Conservation (phyloP, 2,113 vertebrate genomes). For the Macrotis lagotis region DNA sequence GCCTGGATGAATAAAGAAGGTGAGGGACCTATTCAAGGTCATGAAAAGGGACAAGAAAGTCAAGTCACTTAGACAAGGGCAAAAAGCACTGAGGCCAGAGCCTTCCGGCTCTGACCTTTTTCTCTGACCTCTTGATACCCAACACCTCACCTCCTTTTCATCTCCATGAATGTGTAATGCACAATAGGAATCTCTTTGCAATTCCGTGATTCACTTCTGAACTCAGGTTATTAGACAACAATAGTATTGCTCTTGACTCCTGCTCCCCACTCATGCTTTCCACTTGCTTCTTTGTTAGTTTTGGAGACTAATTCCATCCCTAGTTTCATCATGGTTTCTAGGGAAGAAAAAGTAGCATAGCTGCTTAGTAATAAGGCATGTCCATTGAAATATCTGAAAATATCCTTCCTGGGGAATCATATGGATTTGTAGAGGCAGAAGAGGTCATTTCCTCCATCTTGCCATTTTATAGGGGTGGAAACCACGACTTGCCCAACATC, state of each 20-base stretch:
- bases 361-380: neutral
- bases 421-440: neutral
- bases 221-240: slow-evolving; percentile 74
- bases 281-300: slow-evolving; percentile 62
- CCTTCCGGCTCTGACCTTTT: slow-evolving; percentile 77
- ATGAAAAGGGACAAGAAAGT: slow-evolving; percentile 76
- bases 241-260: slow-evolving; percentile 74
- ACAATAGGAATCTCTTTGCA: slow-evolving; percentile 73
- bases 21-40: slow-evolving; percentile 84
- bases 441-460: neutral
- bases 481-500: neutral
- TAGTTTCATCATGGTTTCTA: neutral
- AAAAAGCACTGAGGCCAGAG: slow-evolving; percentile 61
- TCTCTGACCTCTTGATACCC: slow-evolving; percentile 76
- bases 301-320: slow-evolving; percentile 6
- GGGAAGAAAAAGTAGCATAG: neutral
- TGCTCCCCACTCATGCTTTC: slow-evolving; percentile 73
- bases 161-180: slow-evolving; percentile 77
- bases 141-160: slow-evolving; percentile 74
- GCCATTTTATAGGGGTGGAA: neutral
- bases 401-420: neutral
- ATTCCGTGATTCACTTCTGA: slow-evolving; percentile 63
- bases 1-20: slow-evolving; percentile 77
- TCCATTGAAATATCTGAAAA: neutral
- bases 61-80: slow-evolving; percentile 82